Conservation (phyloP, 2,888 invertebrate species). For the Chrysotoxum bicinctum region DNA sequence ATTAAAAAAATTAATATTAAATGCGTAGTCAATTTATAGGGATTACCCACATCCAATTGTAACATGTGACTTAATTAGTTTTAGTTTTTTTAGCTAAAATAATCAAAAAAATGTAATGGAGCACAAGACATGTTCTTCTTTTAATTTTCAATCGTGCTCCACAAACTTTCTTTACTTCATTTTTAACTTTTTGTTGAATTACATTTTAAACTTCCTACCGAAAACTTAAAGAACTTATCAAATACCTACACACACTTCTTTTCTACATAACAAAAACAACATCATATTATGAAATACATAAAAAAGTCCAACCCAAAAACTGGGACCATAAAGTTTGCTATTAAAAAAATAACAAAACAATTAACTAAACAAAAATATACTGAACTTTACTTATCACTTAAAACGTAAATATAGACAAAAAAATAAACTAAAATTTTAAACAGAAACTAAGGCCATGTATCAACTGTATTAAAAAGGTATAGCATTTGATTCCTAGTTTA, state of each 20-base stretch:
- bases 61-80: constrained; percentile 70
- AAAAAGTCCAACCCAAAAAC: constrained; percentile 70
- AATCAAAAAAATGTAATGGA: constrained; percentile 6
- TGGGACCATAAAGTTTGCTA: constrained; percentile 70
- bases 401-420: constrained; percentile 21
- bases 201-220: constrained; percentile 63
- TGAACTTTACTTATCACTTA: constrained; percentile 63
- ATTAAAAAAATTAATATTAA: constrained; percentile 12
- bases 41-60: constrained; percentile 62
- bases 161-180: not conserved
- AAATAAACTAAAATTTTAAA: constrained; percentile 10
- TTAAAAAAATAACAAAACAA: constrained; percentile 9
- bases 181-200: not conserved
- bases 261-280: constrained; percentile 25
- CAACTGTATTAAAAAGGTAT: not conserved
- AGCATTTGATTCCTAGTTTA: not conserved
- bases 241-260: not conserved
- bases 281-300: constrained; percentile 23
- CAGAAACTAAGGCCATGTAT: not conserved
- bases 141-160: constrained; percentile 20
- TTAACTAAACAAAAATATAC: constrained; percentile 25
- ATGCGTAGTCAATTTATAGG: constrained; percentile 68
- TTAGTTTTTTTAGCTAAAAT: constrained; percentile 48
- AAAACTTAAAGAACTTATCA: constrained; percentile 43
- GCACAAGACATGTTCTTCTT: constrained; percentile 24